Evolutionary conservation across 2,797 vertebrate genomes (phyloP), one percentile per base, ranked within the genome.

Genomic region (Melanotaenia nigrans): DNA sequence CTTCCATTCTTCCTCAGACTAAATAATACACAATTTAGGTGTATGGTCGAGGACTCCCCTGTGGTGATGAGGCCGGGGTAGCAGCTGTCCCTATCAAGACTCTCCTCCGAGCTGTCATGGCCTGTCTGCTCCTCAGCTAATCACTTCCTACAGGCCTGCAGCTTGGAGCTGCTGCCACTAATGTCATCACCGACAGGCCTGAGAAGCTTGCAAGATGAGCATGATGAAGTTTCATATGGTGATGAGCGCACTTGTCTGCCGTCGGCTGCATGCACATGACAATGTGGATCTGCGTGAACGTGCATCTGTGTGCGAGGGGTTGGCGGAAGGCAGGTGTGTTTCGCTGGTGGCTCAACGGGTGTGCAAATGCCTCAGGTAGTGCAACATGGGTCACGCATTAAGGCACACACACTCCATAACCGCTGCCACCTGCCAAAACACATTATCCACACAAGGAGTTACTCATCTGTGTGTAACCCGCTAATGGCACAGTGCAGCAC

Each of bases 11-110:
- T 33, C 68, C 66, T 77, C 32, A n/a, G 30, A 58, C 61, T 89
- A 83, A 87, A 82, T 86, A 90, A 86, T 89, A 81, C 78, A 83
- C 67, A 82, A 64, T 74, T 71, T 72, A 75, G 73, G 86, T 87
- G 82, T 81, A 71, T 56, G 72, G 70, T 57, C 75, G 60, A 78
- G 79, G 71, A 74, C 83, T 80, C 82, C 84, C 90, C 83, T 70
- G 81, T 82, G 85, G 87, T 85, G 84, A 78, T 67, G 74, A 65
- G 84, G 73, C 86, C 81, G 79, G 84, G 89, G 86, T 78, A 92
- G 91, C 92, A 94, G 92, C 90, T 94, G 93, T 89, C 79, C 86
- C 87, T 76, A 91, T 91, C 91, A 91, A 87, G 87, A 76, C 82
- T 89, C 86, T 92, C 84, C 77, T 92, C 80, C 61, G 82, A 83